Evolutionary conservation across 2,888 invertebrate species (phyloP).

Genomic region (Amphimallon solstitiale): DNA sequence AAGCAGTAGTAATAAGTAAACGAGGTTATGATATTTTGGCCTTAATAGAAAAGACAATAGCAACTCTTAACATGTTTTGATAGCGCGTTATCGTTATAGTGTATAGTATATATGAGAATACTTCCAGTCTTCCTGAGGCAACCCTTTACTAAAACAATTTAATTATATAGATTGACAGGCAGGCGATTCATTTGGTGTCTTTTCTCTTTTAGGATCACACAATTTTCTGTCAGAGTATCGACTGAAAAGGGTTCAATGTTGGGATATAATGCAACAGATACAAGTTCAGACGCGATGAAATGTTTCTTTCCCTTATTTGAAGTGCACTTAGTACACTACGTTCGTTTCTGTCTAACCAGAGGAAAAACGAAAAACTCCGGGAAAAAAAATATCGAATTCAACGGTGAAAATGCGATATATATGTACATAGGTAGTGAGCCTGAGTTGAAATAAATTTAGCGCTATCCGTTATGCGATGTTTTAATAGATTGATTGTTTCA

Average conservation of each 20-base stretch:
- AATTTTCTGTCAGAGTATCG: constrained; percentile 45
- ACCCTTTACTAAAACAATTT: constrained; percentile 59
- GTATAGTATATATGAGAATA: too few relatives aligned
- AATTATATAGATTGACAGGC: constrained; percentile 66
- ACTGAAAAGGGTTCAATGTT: constrained; percentile 33
- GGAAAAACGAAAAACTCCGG: not conserved
- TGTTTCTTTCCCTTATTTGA: not conserved
- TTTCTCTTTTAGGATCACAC: constrained; percentile 55
- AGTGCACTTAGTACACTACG: not conserved
- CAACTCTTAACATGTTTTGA: too few relatives aligned
- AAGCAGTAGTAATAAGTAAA: too few relatives aligned
- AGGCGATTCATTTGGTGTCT: constrained; percentile 65
- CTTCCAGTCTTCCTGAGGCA: not conserved
- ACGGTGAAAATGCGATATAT: not conserved
- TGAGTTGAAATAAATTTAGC: not conserved
- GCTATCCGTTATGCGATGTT: constrained; percentile 24
- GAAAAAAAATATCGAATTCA: constrained; percentile 9
- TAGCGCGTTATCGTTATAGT: too few relatives aligned
- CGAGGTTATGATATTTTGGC: too few relatives aligned
- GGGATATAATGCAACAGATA: not conserved
- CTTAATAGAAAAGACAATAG: too few relatives aligned
- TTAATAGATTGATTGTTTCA: constrained; percentile 37
- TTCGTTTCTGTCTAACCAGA: not conserved
- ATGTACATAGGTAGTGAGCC: too few relatives aligned
- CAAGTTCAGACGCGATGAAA: not conserved